phyloP scores from a whole-genome alignment of 1,140 invertebrate genomes.

The Protaetia brevitarsis region DNA sequence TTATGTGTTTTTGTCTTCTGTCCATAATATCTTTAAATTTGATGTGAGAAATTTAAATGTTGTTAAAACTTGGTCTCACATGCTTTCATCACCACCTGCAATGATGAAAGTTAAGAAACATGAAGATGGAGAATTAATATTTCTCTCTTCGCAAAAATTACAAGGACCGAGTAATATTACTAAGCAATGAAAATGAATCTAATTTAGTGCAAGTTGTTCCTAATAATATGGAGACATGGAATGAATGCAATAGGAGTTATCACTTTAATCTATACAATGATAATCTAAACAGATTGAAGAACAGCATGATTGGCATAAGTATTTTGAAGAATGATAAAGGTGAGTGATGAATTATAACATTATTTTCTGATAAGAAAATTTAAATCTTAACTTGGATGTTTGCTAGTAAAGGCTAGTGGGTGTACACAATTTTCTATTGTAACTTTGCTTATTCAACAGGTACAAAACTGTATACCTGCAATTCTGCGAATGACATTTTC shows the following conservation, averaged over 20 bases:
- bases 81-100: neutral
- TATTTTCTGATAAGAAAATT: too few species aligned
- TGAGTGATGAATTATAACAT: neutral
- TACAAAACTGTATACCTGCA: neutral
- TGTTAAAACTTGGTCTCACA: conserved; percentile 14
- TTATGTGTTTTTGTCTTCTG: neutral
- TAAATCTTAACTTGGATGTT: too few species aligned
- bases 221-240: neutral
- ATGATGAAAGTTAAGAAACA: neutral
- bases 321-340: neutral
- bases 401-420: too few species aligned
- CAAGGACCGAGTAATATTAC: conserved; percentile 9
- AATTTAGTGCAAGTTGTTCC: conserved; percentile 9
- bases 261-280: neutral
- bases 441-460: neutral
- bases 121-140: neutral
- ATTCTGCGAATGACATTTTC: conserved; percentile 5
- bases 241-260: neutral
- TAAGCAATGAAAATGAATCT: neutral
- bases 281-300: neutral
- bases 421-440: neutral
- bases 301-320: neutral
- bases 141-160: conserved; percentile 5
- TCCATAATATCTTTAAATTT: conserved; percentile 14
- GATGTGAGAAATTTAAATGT: neutral